Evolutionary conservation across 2,113 vertebrate genomes (phyloP).

Genomic region (Piprites chloris): DNA sequence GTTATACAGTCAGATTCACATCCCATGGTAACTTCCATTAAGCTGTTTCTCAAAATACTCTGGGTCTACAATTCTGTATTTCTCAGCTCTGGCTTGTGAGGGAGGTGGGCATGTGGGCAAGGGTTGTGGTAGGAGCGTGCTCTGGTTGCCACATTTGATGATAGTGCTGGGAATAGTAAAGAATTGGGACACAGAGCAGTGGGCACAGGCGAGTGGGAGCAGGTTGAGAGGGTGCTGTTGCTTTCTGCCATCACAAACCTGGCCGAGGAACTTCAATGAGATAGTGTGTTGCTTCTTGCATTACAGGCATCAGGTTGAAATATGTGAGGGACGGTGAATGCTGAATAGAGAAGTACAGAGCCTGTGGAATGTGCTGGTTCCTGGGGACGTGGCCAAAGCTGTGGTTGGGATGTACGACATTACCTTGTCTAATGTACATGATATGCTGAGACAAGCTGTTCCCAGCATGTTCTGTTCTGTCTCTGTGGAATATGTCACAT

Average conservation of each 20-base stretch:
- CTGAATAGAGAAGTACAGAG: not conserved
- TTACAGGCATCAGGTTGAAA: not conserved
- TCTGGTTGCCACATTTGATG: not conserved
- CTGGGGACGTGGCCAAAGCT: not conserved
- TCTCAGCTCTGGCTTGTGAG: not conserved
- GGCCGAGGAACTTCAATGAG: not conserved
- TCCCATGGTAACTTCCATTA: conserved; percentile 42
- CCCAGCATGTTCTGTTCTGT: not conserved
- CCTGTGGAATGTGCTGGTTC: not conserved
- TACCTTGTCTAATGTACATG: not conserved
- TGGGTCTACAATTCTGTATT: not conserved
- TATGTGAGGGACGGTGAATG: not conserved
- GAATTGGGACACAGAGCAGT: fast-evolving
- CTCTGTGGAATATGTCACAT: not conserved
- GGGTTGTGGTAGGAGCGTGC: not conserved
- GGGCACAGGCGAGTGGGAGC: not conserved
- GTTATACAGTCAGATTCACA: conserved; percentile 17
- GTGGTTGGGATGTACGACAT: not conserved
- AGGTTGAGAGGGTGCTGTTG: not conserved
- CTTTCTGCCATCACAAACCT: not conserved
- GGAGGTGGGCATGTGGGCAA: not conserved
- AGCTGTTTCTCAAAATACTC: conserved; percentile 28
- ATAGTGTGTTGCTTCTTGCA: not conserved
- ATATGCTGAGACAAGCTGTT: not conserved
- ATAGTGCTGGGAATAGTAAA: not conserved